Evolutionary conservation across 2,888 invertebrate genomes (phyloP).

Genomic region (Cylloceria caligata): DNA sequence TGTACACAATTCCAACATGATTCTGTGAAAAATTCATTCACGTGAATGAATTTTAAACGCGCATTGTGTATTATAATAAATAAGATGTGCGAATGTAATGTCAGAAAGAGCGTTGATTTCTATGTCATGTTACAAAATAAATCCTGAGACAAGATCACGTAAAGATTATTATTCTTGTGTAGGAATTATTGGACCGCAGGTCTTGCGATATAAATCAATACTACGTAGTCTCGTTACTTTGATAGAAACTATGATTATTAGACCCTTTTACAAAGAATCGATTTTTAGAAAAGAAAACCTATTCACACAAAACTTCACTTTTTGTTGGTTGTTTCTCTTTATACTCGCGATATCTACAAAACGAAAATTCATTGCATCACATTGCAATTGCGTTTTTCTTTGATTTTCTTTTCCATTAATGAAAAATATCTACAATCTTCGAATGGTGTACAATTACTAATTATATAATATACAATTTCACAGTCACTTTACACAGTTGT

Average conservation of each 20-base stretch:
- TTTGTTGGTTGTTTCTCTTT: slow-evolving; percentile 67
- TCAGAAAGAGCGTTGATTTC: slow-evolving; percentile 31
- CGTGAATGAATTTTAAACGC: too few species aligned
- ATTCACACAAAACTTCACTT: slow-evolving; percentile 84
- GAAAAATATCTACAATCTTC: slow-evolving; percentile 76
- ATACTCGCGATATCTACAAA: slow-evolving; percentile 83
- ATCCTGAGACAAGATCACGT: slow-evolving; percentile 18
- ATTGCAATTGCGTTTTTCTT: slow-evolving; percentile 76
- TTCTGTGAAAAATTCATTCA: slow-evolving; percentile 40
- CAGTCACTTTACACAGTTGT: slow-evolving; percentile 79
- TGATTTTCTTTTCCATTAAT: slow-evolving; percentile 79
- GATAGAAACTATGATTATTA: slow-evolving; percentile 85
- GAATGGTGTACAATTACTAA: slow-evolving; percentile 72
- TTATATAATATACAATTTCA: slow-evolving; percentile 77
- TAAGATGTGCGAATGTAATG: slow-evolving; percentile 38
- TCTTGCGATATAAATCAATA: slow-evolving; percentile 55
- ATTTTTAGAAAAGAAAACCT: slow-evolving; percentile 84
- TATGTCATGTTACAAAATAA: slow-evolving; percentile 50
- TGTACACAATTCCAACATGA: slow-evolving; percentile 35
- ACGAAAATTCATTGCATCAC: slow-evolving; percentile 83
- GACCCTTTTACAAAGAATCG: slow-evolving; percentile 86
- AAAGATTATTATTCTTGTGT: slow-evolving; percentile 8
- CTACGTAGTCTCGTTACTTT: slow-evolving; percentile 75
- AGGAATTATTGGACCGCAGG: slow-evolving; percentile 48
- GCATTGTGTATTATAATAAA: slow-evolving; percentile 20